These are phyloP conservation scores for Agelaius phoeniceus DNA, from an alignment of 2,113 vertebrate genomes.

Conservation along the genomic window DNA sequence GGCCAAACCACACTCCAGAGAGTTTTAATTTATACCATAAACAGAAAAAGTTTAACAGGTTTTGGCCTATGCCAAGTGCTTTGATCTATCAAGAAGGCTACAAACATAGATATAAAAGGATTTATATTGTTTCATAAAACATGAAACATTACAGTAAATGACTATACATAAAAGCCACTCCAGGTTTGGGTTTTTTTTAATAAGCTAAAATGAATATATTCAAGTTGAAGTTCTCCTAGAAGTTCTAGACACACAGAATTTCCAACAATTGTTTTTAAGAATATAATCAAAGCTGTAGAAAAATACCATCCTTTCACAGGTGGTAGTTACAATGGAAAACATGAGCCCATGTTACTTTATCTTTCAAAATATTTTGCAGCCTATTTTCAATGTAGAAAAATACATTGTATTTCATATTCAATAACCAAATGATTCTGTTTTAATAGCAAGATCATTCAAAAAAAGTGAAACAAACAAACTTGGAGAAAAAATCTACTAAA, in stretches of 20 bases:
- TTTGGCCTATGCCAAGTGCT: background rate
- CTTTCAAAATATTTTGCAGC: background rate
- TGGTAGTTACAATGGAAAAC: background rate
- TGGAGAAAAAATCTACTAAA: background rate
- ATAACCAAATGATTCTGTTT: background rate
- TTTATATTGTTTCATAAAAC: constrained; percentile 2
- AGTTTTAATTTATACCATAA: constrained; percentile 57
- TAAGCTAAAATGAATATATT: background rate
- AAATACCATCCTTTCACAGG: background rate
- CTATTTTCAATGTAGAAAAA: background rate
- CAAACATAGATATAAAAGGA: background rate
- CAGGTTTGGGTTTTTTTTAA: background rate
- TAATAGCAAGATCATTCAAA: background rate
- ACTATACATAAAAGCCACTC: background rate
- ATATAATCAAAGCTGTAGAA: background rate
- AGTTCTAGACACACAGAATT: background rate
- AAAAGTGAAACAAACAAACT: background rate
- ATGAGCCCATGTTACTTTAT: background rate
- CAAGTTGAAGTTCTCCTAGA: background rate
- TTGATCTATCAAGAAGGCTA: constrained; percentile 24
- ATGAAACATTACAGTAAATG: constrained; percentile 2
- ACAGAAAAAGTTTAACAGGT: constrained; percentile 32
- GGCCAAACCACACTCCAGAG: constrained; percentile 40
- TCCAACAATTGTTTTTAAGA: background rate
- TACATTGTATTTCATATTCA: background rate